phyloP scores from a whole-genome alignment of 2,797 vertebrate species.

The Oreortyx pictus region DNA sequence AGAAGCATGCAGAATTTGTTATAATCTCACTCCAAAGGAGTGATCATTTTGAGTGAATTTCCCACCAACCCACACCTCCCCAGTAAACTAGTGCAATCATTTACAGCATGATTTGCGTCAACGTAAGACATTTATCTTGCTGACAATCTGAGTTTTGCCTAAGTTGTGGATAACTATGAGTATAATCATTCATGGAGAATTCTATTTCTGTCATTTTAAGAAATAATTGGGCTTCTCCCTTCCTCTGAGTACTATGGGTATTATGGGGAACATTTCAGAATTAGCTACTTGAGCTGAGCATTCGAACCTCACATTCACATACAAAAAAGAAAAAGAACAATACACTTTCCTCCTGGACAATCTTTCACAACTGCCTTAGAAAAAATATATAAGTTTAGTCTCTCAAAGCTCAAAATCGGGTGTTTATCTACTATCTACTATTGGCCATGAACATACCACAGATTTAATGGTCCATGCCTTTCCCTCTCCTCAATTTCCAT shows the following conservation, averaged over 20 bases:
- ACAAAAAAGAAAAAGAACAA: not conserved
- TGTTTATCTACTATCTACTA: not conserved
- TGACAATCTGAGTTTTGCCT: slow-evolving; percentile 50
- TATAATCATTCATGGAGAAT: not conserved
- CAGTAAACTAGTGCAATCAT: slow-evolving; percentile 28
- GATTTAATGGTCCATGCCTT: not conserved
- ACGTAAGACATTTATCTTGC: not conserved
- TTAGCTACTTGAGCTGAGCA: not conserved
- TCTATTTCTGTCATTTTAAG: slow-evolving; percentile 11
- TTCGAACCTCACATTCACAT: not conserved
- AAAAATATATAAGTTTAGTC: not conserved
- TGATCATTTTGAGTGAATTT: not conserved
- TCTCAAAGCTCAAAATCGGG: not conserved
- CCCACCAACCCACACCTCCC: not conserved
- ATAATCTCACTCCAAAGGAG: not conserved
- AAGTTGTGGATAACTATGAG: slow-evolving; percentile 1
- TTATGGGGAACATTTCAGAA: not conserved
- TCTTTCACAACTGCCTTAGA: not conserved
- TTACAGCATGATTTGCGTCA: slow-evolving; percentile 45
- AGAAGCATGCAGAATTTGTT: not conserved
- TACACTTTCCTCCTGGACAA: not conserved
- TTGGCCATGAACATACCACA: not conserved
- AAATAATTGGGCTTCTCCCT: slow-evolving; percentile 25
- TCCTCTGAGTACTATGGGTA: not conserved
- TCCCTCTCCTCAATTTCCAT: not conserved